Evolutionary conservation across 2,888 invertebrate species (phyloP).

Genomic region (Diaperis boleti): DNA sequence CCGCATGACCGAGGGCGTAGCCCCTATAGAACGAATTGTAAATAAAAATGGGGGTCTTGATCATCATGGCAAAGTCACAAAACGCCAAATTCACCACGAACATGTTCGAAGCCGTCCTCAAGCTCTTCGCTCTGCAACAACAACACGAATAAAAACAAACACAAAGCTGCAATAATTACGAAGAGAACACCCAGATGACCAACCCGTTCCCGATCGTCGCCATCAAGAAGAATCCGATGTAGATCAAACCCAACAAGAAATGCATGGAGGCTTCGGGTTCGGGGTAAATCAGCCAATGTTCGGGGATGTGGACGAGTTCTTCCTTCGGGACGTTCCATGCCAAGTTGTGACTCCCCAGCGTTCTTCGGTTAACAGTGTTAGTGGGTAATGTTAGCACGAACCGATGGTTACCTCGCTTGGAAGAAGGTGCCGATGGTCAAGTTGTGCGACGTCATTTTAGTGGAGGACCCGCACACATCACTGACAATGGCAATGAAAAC

Average conservation of each 20-base stretch:
- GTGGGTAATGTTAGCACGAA: too few relatives aligned
- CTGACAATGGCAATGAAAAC: slow-evolving; percentile 3
- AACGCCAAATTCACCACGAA: slow-evolving; percentile 86
- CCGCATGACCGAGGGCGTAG: slow-evolving; percentile 79
- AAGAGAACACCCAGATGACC: slow-evolving; percentile 86
- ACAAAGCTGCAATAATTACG: too few relatives aligned
- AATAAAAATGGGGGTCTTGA: slow-evolving; percentile 86
- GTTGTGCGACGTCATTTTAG: slow-evolving; percentile 53
- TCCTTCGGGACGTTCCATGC: slow-evolving; percentile 84
- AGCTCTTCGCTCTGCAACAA: slow-evolving; percentile 73
- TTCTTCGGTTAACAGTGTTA: too few relatives aligned
- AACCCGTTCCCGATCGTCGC: slow-evolving; percentile 82
- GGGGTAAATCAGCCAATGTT: slow-evolving; percentile 84
- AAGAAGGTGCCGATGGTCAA: slow-evolving; percentile 50
- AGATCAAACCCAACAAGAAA: slow-evolving; percentile 82
- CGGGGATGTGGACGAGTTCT: slow-evolving; percentile 81
- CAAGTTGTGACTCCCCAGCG: slow-evolving; percentile 56
- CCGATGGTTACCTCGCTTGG: slow-evolving; percentile 43
- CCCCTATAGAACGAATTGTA: slow-evolving; percentile 86
- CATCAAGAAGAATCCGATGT: slow-evolving; percentile 80
- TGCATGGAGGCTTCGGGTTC: slow-evolving; percentile 87
- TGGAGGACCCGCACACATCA: slow-evolving; percentile 8
- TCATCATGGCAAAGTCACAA: slow-evolving; percentile 90
- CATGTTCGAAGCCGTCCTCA: slow-evolving; percentile 86
- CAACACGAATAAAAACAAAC: too few relatives aligned